Percentiles rank a stretch among this genome's conserved stretches.
phyloP scores from a whole-genome alignment of 2,797 vertebrate genomes.

The Taenioides sp. region DNA sequence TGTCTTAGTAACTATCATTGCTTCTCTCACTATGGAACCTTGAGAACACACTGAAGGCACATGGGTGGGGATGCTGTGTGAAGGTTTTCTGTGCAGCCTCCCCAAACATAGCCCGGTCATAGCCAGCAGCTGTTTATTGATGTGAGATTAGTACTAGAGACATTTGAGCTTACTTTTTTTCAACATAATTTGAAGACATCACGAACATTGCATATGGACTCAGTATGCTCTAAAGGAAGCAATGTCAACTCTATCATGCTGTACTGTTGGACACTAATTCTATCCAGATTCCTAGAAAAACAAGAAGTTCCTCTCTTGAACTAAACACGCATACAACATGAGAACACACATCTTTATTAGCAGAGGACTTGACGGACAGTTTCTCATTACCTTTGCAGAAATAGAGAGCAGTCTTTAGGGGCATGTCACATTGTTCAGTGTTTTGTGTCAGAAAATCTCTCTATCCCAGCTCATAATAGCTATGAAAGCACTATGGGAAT shows the following conservation, averaged over 20 bases:
- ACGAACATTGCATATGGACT: conserved; percentile 50
- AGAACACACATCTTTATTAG: conserved; percentile 11
- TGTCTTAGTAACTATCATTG: background rate
- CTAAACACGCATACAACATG: background rate
- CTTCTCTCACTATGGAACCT: background rate
- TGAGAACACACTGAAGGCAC: conserved; percentile 18
- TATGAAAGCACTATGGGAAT: conserved; percentile 35
- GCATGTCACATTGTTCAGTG: conserved; percentile 21
- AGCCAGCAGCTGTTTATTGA: conserved; percentile 62
- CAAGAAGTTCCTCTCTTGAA: conserved; percentile 8
- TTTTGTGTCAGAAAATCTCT: conserved; percentile 21
- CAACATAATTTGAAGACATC: conserved; percentile 48
- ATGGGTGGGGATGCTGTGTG: conserved; percentile 51
- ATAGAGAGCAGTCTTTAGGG: background rate
- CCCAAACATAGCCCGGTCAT: conserved; percentile 43
- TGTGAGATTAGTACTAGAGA: conserved; percentile 49
- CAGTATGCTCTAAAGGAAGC: conserved; percentile 42
- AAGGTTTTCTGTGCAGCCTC: conserved; percentile 37
- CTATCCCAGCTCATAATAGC: conserved; percentile 39
- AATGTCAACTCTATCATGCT: conserved; percentile 35
- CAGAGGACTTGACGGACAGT: conserved; percentile 41
- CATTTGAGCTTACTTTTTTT: conserved; percentile 54
- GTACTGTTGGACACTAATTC: conserved; percentile 24
- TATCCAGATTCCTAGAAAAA: conserved; percentile 29
- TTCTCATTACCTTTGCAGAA: conserved; percentile 35